Evolutionary conservation across 2,888 invertebrate species (phyloP), one percentile per base, ranked within the genome.

Genomic region (Chouioia cunea): DNA sequence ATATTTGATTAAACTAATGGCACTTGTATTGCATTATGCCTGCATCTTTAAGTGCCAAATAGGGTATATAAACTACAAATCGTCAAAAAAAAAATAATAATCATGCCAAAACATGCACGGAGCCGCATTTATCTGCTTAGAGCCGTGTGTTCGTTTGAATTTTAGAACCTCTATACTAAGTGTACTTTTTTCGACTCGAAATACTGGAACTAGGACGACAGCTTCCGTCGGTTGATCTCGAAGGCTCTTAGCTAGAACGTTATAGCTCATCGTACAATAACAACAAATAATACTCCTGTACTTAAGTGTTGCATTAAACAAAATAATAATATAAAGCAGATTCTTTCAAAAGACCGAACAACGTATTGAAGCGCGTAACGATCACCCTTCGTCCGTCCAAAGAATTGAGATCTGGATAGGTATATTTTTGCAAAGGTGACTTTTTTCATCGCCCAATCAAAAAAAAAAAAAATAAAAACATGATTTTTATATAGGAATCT

Each of bases 21-120:
- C 69, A 73, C 73, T 70, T 58, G 22, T 60, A 52, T 69, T 68
- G 64, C 62, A 73, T 67, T 14, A 73, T 52, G 64, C 60, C 70
- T 70, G 74, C 69, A 69, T 74, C 46, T 58, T 71, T 57, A 70
- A 73, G 77, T 77, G 77, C 77, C 77, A 77, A 77, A 77, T 74
- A 73, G 66, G 65, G 66, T 59, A 71, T 65, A 50, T 57, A 36
- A 36, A 36, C 36, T 62, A 60, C 48, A 36, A 10, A 36, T n/a
- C n/a, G n/a, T n/a, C 43, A 52, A 27, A 47, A 59, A 18, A 56
- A 52, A 27, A 47, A 59, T 14, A 56, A 62, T 36, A 50, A 16
- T 53, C 63, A 69, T 67, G 60, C 63, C 58, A 72, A 59, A 60
- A 12, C 27, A 23, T 56, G 60, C 58, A 65, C 52, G 56, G 56